Evolutionary conservation across 2,888 invertebrate genomes (phyloP), one percentile per base, ranked within the genome.

Genomic region (Drosophila barbarae): DNA sequence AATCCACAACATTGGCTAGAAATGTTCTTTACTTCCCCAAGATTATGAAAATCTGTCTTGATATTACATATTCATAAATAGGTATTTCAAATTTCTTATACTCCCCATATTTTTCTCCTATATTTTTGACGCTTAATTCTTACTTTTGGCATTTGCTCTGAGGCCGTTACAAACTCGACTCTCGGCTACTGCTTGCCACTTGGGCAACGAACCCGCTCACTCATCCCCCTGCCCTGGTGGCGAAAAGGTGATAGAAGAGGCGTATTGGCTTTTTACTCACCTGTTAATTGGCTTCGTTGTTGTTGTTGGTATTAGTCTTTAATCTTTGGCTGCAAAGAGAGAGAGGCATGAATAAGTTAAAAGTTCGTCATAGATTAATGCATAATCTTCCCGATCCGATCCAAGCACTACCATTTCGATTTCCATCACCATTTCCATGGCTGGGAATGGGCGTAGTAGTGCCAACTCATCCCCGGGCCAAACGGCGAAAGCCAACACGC

Each of bases 281-380:
- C 83, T 57, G 46, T 82, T 69, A 73, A 59, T 69, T 38, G 34
- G 34, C 38, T 50, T 35, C 30, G 39, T 44, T 42, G 56, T 9
- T 67, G 50, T 53, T 41, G 55, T 13, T 64, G 51, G 51, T 57
- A 47, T 46, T 42, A 32, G 52, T 47, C 61, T 59, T 65, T 63
- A 42, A 51, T 82, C 81, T 83, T 83, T 77, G 79, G 84, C 79
- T 79, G 74, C n/a, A 85, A 84, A 28, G 34, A 38, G 4, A n/a
- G 42, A 34, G 12, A 23, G 5, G 28, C 12, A 47, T 32, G 47
- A 28, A 60, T 70, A 46, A 69, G 54, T 46, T 39, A n/a, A 39
- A 44, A 44, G 50, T 49, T 42, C 54, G 50, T 39, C 44, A 55
- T 68, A 38, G 49, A 57, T 50, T 57, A 50, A 46, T 56, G 49